phyloP scores from a whole-genome alignment of 92 coral and sea anemone species.

The Desmophyllum pertusum region DNA sequence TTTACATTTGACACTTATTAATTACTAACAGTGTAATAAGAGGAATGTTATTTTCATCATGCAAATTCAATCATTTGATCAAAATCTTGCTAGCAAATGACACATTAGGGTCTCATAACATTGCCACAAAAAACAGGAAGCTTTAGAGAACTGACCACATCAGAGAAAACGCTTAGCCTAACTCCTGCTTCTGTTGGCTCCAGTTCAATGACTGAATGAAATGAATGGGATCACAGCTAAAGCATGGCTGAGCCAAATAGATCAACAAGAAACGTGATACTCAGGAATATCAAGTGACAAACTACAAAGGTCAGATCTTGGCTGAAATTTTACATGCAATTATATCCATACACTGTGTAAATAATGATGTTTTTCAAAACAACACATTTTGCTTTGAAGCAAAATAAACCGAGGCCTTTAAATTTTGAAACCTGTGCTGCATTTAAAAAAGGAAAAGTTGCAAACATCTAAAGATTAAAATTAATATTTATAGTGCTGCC shows the following conservation, averaged over 20 bases:
- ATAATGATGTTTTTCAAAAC: not conserved
- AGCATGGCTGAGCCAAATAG: slow-evolving; percentile 21
- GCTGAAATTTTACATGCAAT: slow-evolving; percentile 19
- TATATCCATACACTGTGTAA: not conserved
- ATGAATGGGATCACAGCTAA: not conserved
- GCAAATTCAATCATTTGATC: slow-evolving; percentile 24
- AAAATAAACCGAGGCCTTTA: not conserved
- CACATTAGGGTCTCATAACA: not conserved
- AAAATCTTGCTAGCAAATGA: not conserved
- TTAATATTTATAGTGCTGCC: not conserved
- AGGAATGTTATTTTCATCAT: slow-evolving; percentile 14
- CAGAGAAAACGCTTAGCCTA: not conserved
- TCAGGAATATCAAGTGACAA: slow-evolving; percentile 23
- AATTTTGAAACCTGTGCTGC: not conserved
- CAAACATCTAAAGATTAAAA: not conserved
- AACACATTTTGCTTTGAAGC: not conserved
- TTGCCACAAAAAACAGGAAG: slow-evolving; percentile 2
- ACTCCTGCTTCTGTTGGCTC: not conserved
- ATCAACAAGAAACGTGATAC: slow-evolving; percentile 26
- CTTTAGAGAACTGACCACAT: not conserved
- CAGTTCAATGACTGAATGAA: not conserved
- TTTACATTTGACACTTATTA: slow-evolving; percentile 45
- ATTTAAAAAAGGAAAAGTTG: not conserved
- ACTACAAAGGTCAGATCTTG: slow-evolving; percentile 27
- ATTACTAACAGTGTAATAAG: slow-evolving; percentile 12